Evolutionary conservation across 2,888 invertebrate genomes (phyloP).

Genomic region (Spodoptera littoralis): DNA sequence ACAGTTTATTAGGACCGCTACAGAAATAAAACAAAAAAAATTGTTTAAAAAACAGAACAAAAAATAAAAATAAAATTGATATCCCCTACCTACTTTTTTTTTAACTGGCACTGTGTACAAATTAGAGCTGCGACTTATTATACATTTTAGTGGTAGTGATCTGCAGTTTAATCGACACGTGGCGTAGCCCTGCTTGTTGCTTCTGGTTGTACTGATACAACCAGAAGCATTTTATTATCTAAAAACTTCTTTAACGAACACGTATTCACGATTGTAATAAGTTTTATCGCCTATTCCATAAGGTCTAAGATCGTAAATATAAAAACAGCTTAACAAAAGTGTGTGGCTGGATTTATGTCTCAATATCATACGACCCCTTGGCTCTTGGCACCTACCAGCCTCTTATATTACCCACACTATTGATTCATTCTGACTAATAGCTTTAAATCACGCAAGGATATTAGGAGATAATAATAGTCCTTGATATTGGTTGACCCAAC

Average conservation of each 20-base stretch:
- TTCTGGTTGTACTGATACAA: too few species aligned
- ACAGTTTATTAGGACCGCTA: too few species aligned
- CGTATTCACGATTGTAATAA: neutral
- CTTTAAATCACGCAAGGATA: conserved; percentile 65
- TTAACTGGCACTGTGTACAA: too few species aligned
- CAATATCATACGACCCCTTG: conserved; percentile 72
- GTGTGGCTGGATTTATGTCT: conserved; percentile 78
- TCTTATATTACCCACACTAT: conserved; percentile 63
- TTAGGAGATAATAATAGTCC: neutral
- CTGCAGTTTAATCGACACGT: too few species aligned
- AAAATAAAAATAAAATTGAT: too few species aligned
- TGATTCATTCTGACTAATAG: conserved; percentile 72
- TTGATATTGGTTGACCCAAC: neutral
- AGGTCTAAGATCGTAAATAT: conserved; percentile 71
- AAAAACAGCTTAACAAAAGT: conserved; percentile 74
- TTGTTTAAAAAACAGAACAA: too few species aligned
- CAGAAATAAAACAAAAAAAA: too few species aligned
- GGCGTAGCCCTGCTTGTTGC: too few species aligned
- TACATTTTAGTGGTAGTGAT: too few species aligned
- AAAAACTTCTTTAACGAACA: neutral
- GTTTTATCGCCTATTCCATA: conserved; percentile 33
- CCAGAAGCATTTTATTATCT: too few species aligned
- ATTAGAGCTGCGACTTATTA: too few species aligned
- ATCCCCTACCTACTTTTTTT: too few species aligned
- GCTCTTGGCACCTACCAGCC: conserved; percentile 62